phyloP scores from a whole-genome alignment of 2,888 invertebrate species.

The Coelinius sp. region DNA sequence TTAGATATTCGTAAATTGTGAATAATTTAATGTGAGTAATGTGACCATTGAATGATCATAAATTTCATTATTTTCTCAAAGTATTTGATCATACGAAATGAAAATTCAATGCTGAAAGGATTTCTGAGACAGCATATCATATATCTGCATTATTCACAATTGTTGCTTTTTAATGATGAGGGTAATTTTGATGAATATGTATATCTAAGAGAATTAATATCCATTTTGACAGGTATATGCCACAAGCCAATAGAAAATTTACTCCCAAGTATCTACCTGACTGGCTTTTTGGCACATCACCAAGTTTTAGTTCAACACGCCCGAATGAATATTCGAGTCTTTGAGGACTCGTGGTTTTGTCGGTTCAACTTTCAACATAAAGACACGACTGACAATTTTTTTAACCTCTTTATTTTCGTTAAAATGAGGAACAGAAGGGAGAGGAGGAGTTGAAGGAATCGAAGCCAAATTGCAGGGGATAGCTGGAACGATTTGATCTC shows the following conservation, averaged over 20 bases:
- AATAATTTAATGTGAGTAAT: background rate
- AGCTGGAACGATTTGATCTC: constrained; percentile 18
- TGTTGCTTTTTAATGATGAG: background rate
- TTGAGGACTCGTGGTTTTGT: constrained; percentile 34
- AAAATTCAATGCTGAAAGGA: background rate
- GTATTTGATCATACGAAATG: background rate
- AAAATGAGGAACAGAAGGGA: constrained; percentile 13
- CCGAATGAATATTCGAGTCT: constrained; percentile 40
- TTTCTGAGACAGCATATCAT: background rate
- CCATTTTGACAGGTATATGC: background rate
- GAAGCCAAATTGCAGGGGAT: constrained; percentile 24
- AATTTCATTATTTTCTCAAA: background rate
- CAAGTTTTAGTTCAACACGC: constrained; percentile 45
- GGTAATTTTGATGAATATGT: background rate
- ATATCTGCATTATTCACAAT: background rate
- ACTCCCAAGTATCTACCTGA: constrained; percentile 13
- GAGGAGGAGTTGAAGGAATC: background rate
- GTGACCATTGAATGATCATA: background rate
- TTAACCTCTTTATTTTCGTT: background rate
- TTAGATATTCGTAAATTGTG: background rate
- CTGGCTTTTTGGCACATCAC: constrained; percentile 38
- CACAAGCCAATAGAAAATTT: constrained; percentile 20
- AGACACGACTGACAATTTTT: background rate
- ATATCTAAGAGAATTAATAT: constrained; percentile 9
- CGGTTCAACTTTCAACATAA: constrained; percentile 25